Evolutionary conservation across 2,797 vertebrate species (phyloP).

Genomic region (Otus scops): DNA sequence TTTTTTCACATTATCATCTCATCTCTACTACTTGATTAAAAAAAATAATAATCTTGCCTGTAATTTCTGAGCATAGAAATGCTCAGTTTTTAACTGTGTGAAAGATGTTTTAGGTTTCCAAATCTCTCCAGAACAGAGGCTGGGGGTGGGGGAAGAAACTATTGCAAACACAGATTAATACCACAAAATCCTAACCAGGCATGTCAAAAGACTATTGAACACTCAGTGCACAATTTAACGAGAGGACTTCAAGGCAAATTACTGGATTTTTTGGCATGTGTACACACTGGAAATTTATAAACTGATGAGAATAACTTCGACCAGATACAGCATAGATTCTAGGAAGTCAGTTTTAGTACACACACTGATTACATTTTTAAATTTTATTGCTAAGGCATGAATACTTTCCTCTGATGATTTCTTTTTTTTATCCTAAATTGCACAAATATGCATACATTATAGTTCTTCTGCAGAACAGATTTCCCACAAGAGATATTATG

Average conservation of each 20-base stretch:
- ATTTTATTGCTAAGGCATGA: neutral
- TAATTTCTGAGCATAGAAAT: neutral
- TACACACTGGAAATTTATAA: neutral
- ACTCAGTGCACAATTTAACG: neutral
- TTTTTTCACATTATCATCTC: neutral
- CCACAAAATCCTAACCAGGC: neutral
- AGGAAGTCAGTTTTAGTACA: neutral
- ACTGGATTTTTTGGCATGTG: neutral
- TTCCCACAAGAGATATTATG: neutral
- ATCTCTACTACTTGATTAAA: neutral
- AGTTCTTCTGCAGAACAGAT: neutral
- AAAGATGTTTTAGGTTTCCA: neutral
- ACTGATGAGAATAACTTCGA: neutral
- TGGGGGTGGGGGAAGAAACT: neutral
- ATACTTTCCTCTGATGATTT: neutral
- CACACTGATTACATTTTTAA: neutral
- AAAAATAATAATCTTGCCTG: neutral
- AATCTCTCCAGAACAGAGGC: neutral
- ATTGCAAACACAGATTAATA: neutral
- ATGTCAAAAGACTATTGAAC: neutral
- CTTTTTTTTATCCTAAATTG: neutral
- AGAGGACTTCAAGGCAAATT: neutral
- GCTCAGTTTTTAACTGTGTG: neutral
- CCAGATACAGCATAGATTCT: neutral
- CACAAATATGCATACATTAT: neutral